phyloP scores from a whole-genome alignment of 2,113 vertebrate species.

The Dromaius novaehollandiae region DNA sequence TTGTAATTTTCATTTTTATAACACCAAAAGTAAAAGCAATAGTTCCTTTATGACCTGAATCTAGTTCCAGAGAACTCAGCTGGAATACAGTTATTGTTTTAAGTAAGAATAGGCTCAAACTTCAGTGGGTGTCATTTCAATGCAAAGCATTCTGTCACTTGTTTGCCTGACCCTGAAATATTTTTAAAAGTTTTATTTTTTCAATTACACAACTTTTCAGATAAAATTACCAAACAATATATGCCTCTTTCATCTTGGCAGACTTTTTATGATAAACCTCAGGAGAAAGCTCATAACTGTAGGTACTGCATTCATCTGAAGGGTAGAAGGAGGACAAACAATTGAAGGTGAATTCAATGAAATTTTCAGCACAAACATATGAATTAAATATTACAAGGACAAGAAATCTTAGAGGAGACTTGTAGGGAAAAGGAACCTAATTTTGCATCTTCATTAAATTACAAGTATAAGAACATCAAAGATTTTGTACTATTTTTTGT shows the following conservation, averaged over 20 bases:
- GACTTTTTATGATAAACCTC: constrained; percentile 58
- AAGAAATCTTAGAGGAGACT: constrained; percentile 46
- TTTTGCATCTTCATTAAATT: constrained; percentile 60
- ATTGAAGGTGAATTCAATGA: constrained; percentile 70
- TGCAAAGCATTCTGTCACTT: neutral
- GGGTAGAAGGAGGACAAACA: constrained; percentile 45
- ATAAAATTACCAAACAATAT: constrained; percentile 47
- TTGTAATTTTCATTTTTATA: neutral
- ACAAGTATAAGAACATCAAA: constrained; percentile 42
- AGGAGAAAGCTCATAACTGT: constrained; percentile 53
- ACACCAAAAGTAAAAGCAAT: neutral
- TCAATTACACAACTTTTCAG: constrained; percentile 46
- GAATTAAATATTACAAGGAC: constrained; percentile 72
- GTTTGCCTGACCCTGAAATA: neutral
- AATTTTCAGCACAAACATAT: constrained; percentile 61
- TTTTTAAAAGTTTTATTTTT: constrained; percentile 58
- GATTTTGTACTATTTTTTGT: constrained; percentile 22
- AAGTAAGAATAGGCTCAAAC: neutral
- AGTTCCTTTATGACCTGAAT: neutral
- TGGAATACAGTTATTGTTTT: neutral
- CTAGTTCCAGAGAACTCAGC: neutral
- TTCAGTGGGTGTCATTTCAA: neutral
- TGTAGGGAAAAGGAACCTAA: constrained; percentile 31
- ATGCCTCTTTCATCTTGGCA: constrained; percentile 55
- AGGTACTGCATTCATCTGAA: constrained; percentile 48